A percentile compares a stretch with the other conserved stretches of the same genome.
Conservation (phyloP, 1,140 invertebrate species). For the Argopecten irradians region DNA sequence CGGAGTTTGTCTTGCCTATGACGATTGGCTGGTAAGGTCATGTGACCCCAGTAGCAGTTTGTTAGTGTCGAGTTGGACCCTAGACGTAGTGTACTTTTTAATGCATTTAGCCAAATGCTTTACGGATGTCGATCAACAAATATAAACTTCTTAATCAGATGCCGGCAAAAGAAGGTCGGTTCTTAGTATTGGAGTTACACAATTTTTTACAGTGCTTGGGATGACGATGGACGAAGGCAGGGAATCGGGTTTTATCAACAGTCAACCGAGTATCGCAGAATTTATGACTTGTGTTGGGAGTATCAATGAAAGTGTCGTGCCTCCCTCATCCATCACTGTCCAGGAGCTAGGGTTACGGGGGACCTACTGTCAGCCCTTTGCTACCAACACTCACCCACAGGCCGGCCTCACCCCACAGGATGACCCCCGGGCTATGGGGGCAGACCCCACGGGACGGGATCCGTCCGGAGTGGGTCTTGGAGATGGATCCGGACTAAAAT, state of each 20-base stretch:
- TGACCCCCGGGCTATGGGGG: constrained; percentile 46
- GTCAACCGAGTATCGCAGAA: constrained; percentile 94
- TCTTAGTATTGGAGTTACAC: background rate
- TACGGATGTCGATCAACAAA: constrained; percentile 21
- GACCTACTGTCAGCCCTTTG: constrained; percentile 76
- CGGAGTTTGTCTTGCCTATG: background rate
- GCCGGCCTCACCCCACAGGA: constrained; percentile 43
- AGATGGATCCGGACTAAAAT: constrained; percentile 82
- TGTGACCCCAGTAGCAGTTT: constrained; percentile 13
- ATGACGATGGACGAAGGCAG: constrained; percentile 81
- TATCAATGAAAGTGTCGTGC: constrained; percentile 67
- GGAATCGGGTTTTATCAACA: constrained; percentile 94
- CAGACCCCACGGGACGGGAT: constrained; percentile 54
- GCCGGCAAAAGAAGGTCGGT: background rate
- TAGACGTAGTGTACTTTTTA: constrained; percentile 11
- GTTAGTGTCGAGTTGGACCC: constrained; percentile 14
- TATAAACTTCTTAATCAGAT: constrained; percentile 19
- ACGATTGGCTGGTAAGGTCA: constrained; percentile 20
- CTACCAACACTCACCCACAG: constrained; percentile 75
- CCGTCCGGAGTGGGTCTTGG: constrained; percentile 78
- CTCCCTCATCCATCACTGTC: constrained; percentile 66
- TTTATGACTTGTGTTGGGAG: constrained; percentile 85
- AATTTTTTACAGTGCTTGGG: background rate
- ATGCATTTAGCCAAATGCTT: constrained; percentile 15
- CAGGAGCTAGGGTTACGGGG: constrained; percentile 50